phyloP scores from a whole-genome alignment of 1,140 invertebrate genomes.

The Arion vulgaris region DNA sequence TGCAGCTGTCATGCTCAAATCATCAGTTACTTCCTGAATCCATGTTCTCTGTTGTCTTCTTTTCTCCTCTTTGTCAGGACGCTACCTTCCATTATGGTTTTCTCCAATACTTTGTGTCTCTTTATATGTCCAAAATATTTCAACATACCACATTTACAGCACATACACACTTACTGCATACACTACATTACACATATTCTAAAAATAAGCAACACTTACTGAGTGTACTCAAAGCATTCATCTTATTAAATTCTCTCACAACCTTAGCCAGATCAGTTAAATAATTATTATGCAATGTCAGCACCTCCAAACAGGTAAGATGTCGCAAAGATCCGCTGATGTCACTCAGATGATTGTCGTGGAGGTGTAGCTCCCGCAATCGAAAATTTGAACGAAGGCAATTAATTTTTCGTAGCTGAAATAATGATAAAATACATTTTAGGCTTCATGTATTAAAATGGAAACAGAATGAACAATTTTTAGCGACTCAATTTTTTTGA shows the following conservation, averaged over 20 bases:
- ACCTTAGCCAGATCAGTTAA: conserved; percentile 65
- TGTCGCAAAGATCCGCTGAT: conserved; percentile 62
- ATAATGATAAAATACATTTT: conserved; percentile 25
- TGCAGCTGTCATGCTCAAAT: no score
- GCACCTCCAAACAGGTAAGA: conserved; percentile 59
- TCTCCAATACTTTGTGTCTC: no score
- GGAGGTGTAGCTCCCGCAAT: conserved; percentile 64
- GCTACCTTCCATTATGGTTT: no score
- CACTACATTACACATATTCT: no score
- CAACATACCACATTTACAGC: not conserved
- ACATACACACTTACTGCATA: no score
- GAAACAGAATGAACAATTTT: not conserved
- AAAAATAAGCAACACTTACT: conserved; percentile 67
- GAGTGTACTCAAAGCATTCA: conserved; percentile 62
- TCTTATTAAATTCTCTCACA: conserved; percentile 63
- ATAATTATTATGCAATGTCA: conserved; percentile 69
- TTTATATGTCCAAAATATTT: no score
- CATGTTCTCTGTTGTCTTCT: no score
- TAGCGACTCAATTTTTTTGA: no score
- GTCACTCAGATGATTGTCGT: conserved; percentile 66
- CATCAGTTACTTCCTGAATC: no score
- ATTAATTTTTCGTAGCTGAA: conserved; percentile 56
- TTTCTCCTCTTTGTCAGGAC: no score
- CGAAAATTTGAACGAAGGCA: conserved; percentile 60
- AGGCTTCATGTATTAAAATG: not conserved